Evolutionary conservation across 2,797 vertebrate species (phyloP).

Genomic region (Platalea minor): DNA sequence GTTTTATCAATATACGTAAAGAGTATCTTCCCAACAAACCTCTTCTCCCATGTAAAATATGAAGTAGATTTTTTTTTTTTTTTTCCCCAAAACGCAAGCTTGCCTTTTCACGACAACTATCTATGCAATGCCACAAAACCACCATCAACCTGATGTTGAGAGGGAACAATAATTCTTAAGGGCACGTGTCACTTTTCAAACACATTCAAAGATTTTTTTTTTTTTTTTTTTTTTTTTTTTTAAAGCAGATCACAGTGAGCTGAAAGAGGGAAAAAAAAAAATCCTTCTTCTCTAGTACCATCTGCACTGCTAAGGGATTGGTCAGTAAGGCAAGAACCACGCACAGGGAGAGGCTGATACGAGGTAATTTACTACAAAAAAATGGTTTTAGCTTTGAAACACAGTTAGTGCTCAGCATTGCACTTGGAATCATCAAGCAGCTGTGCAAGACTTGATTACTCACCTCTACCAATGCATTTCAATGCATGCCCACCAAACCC

Average conservation of each 20-base stretch:
- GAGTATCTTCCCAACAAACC: background rate
- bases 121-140: background rate
- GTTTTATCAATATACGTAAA: background rate
- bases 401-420: background rate
- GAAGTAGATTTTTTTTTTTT: background rate
- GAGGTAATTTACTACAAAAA: background rate
- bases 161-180: background rate
- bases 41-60: background rate
- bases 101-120: background rate
- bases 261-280: background rate
- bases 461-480: background rate
- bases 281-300: background rate
- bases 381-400: background rate
- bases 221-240: background rate
- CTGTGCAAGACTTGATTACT: background rate
- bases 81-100: background rate
- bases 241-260: background rate
- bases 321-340: background rate
- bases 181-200: background rate
- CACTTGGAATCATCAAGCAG: background rate
- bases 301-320: background rate
- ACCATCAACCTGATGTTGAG: background rate
- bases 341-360: background rate
- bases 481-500: background rate
- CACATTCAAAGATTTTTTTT: background rate